Evolutionary conservation across 2,797 vertebrate genomes (phyloP).

Genomic region (Sebastes oblongus): DNA sequence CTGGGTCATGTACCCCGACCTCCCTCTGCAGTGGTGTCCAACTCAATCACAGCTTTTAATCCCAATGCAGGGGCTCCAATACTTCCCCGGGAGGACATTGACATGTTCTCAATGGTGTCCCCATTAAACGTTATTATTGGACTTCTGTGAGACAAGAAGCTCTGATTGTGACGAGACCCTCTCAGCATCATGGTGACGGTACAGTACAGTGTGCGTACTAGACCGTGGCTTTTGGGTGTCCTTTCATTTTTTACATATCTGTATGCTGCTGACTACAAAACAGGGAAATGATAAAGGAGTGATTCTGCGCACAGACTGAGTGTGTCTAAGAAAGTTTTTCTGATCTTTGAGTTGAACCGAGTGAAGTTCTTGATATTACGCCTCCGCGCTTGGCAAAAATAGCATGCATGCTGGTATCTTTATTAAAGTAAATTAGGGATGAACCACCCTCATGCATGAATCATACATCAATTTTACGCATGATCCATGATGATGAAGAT

Average conservation of each 20-base stretch:
- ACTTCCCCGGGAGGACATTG: conserved; percentile 15
- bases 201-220: neutral
- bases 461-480: neutral
- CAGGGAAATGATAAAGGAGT: neutral
- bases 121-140: conserved; percentile 42
- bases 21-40: conserved; percentile 21
- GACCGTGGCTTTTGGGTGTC: neutral
- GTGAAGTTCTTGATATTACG: neutral
- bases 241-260: neutral
- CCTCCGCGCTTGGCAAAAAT: neutral
- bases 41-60: conserved; percentile 57
- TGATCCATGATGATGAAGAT: neutral
- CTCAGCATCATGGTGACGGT: neutral
- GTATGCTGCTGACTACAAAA: neutral
- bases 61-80: conserved; percentile 26
- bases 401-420: neutral
- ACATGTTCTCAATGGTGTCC: conserved; percentile 19
- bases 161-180: conserved; percentile 9
- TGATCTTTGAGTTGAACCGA: neutral
- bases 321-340: neutral
- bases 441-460: neutral
- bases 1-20: neutral
- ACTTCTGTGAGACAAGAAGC: conserved; percentile 25
- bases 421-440: neutral
- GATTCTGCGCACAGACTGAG: neutral